Evolutionary conservation across 2,888 invertebrate species (phyloP).

Genomic region (Hypselothyrea guttata): DNA sequence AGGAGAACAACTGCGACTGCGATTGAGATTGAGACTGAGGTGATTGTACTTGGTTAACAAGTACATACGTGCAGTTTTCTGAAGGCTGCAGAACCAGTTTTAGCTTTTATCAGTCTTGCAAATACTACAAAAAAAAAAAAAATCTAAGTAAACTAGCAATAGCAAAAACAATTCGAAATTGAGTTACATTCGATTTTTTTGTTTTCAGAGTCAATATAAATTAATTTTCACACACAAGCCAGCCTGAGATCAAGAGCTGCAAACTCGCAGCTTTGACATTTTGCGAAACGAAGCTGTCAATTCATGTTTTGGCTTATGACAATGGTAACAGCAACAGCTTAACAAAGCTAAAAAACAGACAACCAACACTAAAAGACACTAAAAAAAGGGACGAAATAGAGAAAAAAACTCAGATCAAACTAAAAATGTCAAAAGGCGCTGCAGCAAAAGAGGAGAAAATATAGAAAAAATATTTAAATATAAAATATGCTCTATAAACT

Average conservation of each 20-base stretch:
- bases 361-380: constrained; percentile 14
- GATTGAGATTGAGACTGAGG: constrained; percentile 38
- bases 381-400: constrained; percentile 13
- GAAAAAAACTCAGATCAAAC: too few relatives aligned
- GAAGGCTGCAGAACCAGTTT: constrained; percentile 73
- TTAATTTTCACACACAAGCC: constrained; percentile 55
- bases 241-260: background rate
- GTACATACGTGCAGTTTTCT: constrained; percentile 72
- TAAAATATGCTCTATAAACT: too few relatives aligned
- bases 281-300: constrained; percentile 27
- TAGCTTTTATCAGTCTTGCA: background rate
- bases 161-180: constrained; percentile 31
- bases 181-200: constrained; percentile 68
- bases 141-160: constrained; percentile 10
- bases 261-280: constrained; percentile 48
- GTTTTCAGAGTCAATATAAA: constrained; percentile 76
- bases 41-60: constrained; percentile 71
- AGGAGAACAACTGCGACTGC: constrained; percentile 4
- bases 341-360: constrained; percentile 20
- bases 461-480: too few relatives aligned
- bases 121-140: constrained; percentile 14
- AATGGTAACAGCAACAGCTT: constrained; percentile 30
- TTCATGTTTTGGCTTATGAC: constrained; percentile 57
- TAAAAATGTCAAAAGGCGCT: constrained; percentile 17
- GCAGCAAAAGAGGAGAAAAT: too few relatives aligned